Percentiles rank a stretch among this genome's conserved stretches.
These are phyloP conservation scores for Argentina silus DNA, from an alignment of 2,797 vertebrate species.

Conservation along the genomic window DNA sequence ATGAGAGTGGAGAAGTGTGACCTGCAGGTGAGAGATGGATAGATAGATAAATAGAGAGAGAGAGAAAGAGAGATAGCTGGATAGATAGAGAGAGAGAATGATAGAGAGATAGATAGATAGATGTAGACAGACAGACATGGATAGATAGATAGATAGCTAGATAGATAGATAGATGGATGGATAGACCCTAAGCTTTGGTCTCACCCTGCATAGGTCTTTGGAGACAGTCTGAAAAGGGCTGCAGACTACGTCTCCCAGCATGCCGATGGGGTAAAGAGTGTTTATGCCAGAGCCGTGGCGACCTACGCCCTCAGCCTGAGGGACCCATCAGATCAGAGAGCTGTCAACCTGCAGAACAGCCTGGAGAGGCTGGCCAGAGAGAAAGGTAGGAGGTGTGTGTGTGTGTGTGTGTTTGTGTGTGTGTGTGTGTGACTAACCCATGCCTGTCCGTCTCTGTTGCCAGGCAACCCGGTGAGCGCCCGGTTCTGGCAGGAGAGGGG, in stretches of 20 bases:
- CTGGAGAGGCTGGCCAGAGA: conserved; percentile 77
- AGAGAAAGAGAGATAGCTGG: too few relatives aligned
- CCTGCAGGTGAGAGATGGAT: not conserved
- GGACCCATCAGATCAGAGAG: conserved; percentile 50
- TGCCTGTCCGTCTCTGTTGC: not conserved
- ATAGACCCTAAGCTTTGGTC: too few relatives aligned
- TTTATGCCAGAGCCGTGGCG: conserved; percentile 84
- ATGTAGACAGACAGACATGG: too few relatives aligned
- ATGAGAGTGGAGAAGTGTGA: conserved; percentile 50
- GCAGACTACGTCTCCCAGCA: conserved; percentile 77
- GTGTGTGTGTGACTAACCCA: not conserved
- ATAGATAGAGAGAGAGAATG: too few relatives aligned
- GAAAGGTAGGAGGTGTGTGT: conserved; percentile 65
- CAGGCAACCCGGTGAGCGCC: conserved; percentile 77
- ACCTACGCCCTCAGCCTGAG: conserved; percentile 83
- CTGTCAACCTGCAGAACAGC: conserved; percentile 31
- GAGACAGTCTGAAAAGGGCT: conserved; percentile 69
- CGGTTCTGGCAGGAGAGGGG: conserved; percentile 86
- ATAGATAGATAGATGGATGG: too few relatives aligned
- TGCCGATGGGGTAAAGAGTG: conserved; percentile 66
- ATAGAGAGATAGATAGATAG: too few relatives aligned
- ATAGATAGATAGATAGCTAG: too few relatives aligned
- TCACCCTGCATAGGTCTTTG: conserved; percentile 72
- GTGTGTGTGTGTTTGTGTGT: not conserved
- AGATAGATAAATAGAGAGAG: too few relatives aligned